Base-by-base conservation (phyloP, 2,113 vertebrate genomes). In the Pyrgilauda ruficollis region DNA sequence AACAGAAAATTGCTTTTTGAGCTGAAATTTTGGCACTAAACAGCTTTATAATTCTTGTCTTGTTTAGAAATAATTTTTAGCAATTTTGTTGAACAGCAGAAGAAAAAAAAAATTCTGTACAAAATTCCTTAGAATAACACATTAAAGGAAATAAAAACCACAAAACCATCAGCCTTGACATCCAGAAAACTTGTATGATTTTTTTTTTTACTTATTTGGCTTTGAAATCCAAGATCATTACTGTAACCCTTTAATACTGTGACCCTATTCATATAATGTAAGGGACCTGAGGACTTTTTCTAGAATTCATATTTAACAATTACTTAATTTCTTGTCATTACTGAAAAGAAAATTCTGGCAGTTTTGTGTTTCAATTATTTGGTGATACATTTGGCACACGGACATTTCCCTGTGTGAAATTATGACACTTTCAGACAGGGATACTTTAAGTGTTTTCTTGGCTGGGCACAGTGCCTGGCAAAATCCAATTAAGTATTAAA, bases 231-330 rank as follows among this genome's bases (percentile, higher is more conserved):
- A 10, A 46, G n/a, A 17, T 69, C 20, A 37, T 39, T 5, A 22
- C 12, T 39, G 33, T 21, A 28, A 41, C 26, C 19, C 27, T 77
- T 31, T 31, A 50, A 55, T 22, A 16, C 2, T 24, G 23, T 53
- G 58, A 63, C 13, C 11, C 8, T 75, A 1, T 15, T 72, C 52
- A 62, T 10, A 56, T 9, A 27, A 21, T 5, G 3, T 18, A 41
- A 62, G 5, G 16, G 53, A 58, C 13, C 9, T 0, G 0, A 15
- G 15, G 11, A 15, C 4, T 46, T 47, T 59, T 66, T 39, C 33
- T 72, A 39, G 15, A 86, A 41, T 31, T 79, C 33, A 2, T 13
- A 24, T 80, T 87, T 56, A 47, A 30, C 4, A 41, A 46, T 35
- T 8, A 21, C 2, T 23, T 39, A 23, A 41, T 69, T 88, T 83